These are phyloP conservation scores for Aegotheles bennettii DNA, from an alignment of 2,113 vertebrate species.

Conservation along the genomic window DNA sequence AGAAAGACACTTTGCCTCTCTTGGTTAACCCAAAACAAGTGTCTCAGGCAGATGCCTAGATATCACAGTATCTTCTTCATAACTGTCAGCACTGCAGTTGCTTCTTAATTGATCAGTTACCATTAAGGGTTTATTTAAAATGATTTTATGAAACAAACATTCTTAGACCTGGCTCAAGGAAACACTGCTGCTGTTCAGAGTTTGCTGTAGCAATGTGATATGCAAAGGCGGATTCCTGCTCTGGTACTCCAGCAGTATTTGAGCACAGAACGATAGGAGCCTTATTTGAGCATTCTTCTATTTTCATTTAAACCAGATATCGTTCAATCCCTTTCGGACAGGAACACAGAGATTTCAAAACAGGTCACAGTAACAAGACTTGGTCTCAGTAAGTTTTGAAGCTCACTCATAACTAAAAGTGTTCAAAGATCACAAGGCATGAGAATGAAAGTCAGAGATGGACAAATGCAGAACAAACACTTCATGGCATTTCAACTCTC, in stretches of 20 bases:
- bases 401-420: neutral
- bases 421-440: neutral
- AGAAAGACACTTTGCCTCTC: neutral
- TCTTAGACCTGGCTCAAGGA: neutral
- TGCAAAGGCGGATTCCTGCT: neutral
- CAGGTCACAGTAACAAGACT: neutral
- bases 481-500: neutral
- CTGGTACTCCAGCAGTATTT: neutral
- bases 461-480: conserved; percentile 6
- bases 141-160: neutral
- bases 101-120: neutral
- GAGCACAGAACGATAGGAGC: neutral
- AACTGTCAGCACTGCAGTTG: neutral
- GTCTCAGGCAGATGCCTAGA: neutral
- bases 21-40: neutral
- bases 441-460: neutral
- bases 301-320: neutral
- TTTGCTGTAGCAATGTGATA: neutral
- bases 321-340: neutral
- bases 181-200: neutral
- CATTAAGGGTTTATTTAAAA: neutral
- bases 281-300: neutral
- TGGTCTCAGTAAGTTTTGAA: neutral
- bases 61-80: neutral
- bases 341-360: neutral